Percentiles rank a stretch among this genome's conserved stretches.
These are phyloP conservation scores for Conops quadrifasciatus DNA, from an alignment of 2,888 invertebrate genomes.

Conservation along the genomic window DNA sequence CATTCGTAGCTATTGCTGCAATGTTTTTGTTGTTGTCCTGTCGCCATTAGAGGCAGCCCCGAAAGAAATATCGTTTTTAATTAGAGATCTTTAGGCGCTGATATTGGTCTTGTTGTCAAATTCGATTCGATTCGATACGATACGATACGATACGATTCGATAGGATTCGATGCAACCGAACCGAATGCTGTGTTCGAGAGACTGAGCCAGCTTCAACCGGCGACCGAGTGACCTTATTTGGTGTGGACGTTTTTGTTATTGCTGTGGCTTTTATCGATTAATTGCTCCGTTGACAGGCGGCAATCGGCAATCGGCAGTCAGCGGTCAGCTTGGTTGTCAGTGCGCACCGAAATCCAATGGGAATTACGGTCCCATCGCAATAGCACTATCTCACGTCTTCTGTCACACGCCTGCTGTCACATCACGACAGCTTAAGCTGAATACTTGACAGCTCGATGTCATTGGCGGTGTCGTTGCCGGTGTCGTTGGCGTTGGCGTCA, in stretches of 20 bases:
- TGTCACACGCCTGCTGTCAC: constrained; percentile 18
- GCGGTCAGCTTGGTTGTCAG: too few relatives aligned
- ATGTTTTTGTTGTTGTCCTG: not conserved
- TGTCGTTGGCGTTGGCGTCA: not conserved
- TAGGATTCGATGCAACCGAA: constrained; percentile 13
- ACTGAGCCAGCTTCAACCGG: constrained; percentile 4
- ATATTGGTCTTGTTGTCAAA: constrained; percentile 31
- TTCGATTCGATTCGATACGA: constrained; percentile 16
- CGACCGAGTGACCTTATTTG: constrained; percentile 34
- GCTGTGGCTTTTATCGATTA: constrained; percentile 15
- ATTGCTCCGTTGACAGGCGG: constrained; percentile 21
- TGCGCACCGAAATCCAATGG: too few relatives aligned
- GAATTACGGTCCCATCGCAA: not conserved
- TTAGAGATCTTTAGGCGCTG: constrained; percentile 34
- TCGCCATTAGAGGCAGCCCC: constrained; percentile 29
- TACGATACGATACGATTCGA: constrained; percentile 14
- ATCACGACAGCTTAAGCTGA: not conserved
- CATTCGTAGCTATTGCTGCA: not conserved
- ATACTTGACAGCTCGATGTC: constrained; percentile 7
- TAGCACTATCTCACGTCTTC: constrained; percentile 22
- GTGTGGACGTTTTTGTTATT: constrained; percentile 10
- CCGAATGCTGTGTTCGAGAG: not conserved
- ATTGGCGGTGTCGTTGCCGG: not conserved
- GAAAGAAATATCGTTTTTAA: constrained; percentile 35
- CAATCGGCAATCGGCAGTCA: not conserved